phyloP scores from a whole-genome alignment of 2,888 invertebrate genomes.

The Phyllotreta striolata region DNA sequence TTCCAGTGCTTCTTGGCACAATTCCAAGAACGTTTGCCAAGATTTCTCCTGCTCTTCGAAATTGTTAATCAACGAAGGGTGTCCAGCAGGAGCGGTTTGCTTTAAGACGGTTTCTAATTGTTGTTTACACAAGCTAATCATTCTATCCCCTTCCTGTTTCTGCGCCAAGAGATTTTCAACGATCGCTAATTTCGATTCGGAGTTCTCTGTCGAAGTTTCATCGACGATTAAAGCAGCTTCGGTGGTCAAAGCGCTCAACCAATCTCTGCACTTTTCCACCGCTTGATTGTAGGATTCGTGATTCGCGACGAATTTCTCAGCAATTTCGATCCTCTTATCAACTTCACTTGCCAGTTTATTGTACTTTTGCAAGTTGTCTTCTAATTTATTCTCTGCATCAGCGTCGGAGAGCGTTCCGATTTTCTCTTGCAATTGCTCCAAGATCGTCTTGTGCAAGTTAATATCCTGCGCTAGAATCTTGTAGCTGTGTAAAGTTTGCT shows the following conservation, averaged over 20 bases:
- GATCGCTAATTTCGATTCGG: conserved; percentile 76
- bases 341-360: conserved; percentile 73
- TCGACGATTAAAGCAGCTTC: conserved; percentile 82
- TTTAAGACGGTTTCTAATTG: conserved; percentile 76
- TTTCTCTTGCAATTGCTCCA: conserved; percentile 85
- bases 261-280: conserved; percentile 84
- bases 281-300: conserved; percentile 85
- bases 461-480: conserved; percentile 87
- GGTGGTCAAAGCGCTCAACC: conserved; percentile 79
- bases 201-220: conserved; percentile 79
- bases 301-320: conserved; percentile 77
- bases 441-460: conserved; percentile 81
- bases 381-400: conserved; percentile 78
- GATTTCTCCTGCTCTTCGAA: conserved; percentile 77
- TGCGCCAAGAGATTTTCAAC: conserved; percentile 80
- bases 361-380: conserved; percentile 77
- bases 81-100: conserved; percentile 81
- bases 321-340: conserved; percentile 70
- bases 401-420: conserved; percentile 80
- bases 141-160: conserved; percentile 75
- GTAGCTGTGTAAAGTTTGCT: conserved; percentile 82
- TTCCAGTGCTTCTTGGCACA: conserved; percentile 75
- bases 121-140: conserved; percentile 73
- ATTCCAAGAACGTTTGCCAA: conserved; percentile 78
- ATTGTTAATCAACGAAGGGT: conserved; percentile 74